Evolutionary conservation across 2,113 vertebrate species (phyloP).

Genomic region (Xiphophorus couchianus): DNA sequence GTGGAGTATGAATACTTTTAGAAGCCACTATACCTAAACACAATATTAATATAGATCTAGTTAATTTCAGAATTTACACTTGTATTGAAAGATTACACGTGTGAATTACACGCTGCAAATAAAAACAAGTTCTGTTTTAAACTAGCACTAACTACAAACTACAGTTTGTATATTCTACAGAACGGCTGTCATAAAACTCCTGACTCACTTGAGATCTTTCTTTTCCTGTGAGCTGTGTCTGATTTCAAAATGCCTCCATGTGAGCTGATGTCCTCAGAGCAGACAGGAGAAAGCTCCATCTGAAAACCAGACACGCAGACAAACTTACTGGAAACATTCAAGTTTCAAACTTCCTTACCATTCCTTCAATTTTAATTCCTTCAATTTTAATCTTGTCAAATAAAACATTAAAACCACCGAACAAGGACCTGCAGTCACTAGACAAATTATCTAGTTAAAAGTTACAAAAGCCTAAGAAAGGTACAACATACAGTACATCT

Average conservation of each 20-base stretch:
- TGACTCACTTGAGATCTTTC: conserved; percentile 65
- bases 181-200: neutral
- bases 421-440: neutral
- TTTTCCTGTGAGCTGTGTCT: conserved; percentile 39
- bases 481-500: neutral
- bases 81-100: neutral
- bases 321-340: neutral
- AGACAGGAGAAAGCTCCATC: conserved; percentile 62
- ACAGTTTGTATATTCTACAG: neutral
- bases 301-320: neutral
- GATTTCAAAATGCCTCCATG: conserved; percentile 13
- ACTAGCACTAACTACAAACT: too few relatives aligned
- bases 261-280: conserved; percentile 29
- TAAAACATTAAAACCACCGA: neutral
- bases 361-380: neutral
- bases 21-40: too few relatives aligned
- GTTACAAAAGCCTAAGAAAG: neutral
- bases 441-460: neutral
- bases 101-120: too few relatives aligned
- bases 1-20: too few relatives aligned
- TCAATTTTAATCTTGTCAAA: neutral
- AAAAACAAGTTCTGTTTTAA: too few relatives aligned
- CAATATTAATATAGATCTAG: too few relatives aligned
- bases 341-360: neutral
- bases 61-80: neutral